These are phyloP conservation scores for Hycleus cichorii DNA, from an alignment of 1,140 invertebrate species.

Conservation along the genomic window DNA sequence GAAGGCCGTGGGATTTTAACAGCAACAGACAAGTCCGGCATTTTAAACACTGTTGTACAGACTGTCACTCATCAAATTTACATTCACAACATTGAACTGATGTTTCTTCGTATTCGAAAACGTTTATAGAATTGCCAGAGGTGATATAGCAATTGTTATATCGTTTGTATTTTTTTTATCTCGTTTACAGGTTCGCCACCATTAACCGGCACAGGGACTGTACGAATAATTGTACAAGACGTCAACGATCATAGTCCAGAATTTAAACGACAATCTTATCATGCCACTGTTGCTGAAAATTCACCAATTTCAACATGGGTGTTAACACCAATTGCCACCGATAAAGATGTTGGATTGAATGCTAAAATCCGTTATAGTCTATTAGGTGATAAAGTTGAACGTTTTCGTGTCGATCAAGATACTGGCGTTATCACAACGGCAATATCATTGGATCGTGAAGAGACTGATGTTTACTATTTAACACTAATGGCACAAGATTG, in stretches of 20 bases:
- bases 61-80: slow-evolving; percentile 3
- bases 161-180: neutral
- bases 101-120: slow-evolving; percentile 6
- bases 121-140: neutral
- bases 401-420: slow-evolving; percentile 56
- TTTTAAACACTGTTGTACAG: slow-evolving; percentile 7
- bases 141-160: neutral
- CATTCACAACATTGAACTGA: slow-evolving; percentile 3
- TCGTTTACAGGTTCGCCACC: slow-evolving; percentile 70
- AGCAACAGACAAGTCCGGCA: neutral
- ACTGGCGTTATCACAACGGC: slow-evolving; percentile 70
- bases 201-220: slow-evolving; percentile 77
- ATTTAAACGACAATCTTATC: slow-evolving; percentile 71
- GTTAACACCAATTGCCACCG: slow-evolving; percentile 62
- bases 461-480: slow-evolving; percentile 65
- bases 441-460: slow-evolving; percentile 69
- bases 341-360: slow-evolving; percentile 77
- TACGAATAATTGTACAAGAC: slow-evolving; percentile 84
- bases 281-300: slow-evolving; percentile 70
- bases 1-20: slow-evolving; percentile 18
- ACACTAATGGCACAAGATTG: slow-evolving; percentile 82
- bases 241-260: slow-evolving; percentile 89
- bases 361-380: slow-evolving; percentile 76
- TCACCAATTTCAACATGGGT: slow-evolving; percentile 63
- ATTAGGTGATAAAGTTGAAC: slow-evolving; percentile 68